phyloP scores from a whole-genome alignment of 2,797 vertebrate species.

The Capromys pilorides region DNA sequence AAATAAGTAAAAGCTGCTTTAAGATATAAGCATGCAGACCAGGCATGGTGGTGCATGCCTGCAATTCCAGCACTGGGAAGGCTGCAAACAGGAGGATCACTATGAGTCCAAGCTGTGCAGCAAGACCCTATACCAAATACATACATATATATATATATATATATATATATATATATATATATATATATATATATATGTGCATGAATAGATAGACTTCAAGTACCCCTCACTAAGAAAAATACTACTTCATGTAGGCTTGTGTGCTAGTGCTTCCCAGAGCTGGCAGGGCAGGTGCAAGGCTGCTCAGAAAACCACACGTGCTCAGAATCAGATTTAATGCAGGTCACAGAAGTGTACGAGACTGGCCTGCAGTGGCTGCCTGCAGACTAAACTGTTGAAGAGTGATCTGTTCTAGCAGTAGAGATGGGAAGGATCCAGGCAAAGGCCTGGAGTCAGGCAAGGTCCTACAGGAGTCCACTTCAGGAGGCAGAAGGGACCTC shows the following conservation, averaged over 20 bases:
- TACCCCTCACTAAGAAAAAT: not conserved
- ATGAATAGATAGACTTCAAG: not conserved
- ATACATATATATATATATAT: too few relatives aligned
- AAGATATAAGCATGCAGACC: not conserved
- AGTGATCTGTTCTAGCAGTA: not conserved
- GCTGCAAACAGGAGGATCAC: too few relatives aligned
- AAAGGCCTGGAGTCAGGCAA: not conserved
- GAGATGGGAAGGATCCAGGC: not conserved
- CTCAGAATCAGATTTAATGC: not conserved
- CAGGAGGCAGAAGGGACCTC: not conserved
- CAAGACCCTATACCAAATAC: too few relatives aligned
- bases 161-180: too few relatives aligned
- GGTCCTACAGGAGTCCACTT: not conserved
- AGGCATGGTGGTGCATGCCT: too few relatives aligned
- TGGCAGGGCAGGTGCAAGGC: not conserved
- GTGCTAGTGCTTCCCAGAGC: not conserved
- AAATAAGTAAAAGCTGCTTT: not conserved
- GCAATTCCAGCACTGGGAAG: too few relatives aligned
- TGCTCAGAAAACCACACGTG: not conserved
- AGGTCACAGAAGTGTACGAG: not conserved
- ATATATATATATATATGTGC: too few relatives aligned
- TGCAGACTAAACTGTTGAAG: not conserved
- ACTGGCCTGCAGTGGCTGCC: not conserved
- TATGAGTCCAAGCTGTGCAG: too few relatives aligned
- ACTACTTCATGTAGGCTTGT: not conserved